Evolutionary conservation across 2,888 invertebrate genomes (phyloP), one percentile per base, ranked within the genome.

Genomic region (Holacanthella duospinosa): DNA sequence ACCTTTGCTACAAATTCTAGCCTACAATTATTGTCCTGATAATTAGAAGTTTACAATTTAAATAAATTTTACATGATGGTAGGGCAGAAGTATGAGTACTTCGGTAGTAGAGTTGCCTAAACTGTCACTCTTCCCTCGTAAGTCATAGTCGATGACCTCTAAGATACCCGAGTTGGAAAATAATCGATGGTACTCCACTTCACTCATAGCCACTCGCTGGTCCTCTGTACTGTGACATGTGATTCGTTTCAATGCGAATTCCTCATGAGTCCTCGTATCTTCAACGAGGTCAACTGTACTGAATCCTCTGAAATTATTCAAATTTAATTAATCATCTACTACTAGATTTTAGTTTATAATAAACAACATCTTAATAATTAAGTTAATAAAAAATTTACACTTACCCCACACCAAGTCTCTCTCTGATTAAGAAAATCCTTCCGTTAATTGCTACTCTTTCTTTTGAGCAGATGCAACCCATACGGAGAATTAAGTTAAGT

Each of bases 221-320:
- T 91, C 90, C 69, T 86, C 86, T 64, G 83, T 79, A 66, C 86
- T 84, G 77, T 90, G 89, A 74, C 89, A 89, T n/a, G 83, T 82
- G 64, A 90, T 87, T 73, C 87, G 82, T 78, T 91, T 91, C 55
- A 90, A 78, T 4, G 89, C 91, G 78, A 83, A 89, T 68, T 82
- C 79, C 68, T 83, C 84, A 71, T 82, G 84, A 2, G 83, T 85
- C 36, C 80, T 71, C 1, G 79, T 75, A 75, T 88, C 86, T 77
- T 89, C 87, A 0, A 86, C 85, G 69, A 91, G 79, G 74, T 86
- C 86, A 59, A 91, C 87, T 57, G 85, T 83, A 74, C 89, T 89
- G 76, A 90, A 91, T 12, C 89, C 90, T 9, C 90, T 90, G 76
- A 59, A 80, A 79, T 69, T 4, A 4, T 9, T n/a, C 21, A 21